Evolutionary conservation across 2,113 vertebrate genomes (phyloP), one percentile per base, ranked within the genome.

Genomic region (Poicephalus meyeri): DNA sequence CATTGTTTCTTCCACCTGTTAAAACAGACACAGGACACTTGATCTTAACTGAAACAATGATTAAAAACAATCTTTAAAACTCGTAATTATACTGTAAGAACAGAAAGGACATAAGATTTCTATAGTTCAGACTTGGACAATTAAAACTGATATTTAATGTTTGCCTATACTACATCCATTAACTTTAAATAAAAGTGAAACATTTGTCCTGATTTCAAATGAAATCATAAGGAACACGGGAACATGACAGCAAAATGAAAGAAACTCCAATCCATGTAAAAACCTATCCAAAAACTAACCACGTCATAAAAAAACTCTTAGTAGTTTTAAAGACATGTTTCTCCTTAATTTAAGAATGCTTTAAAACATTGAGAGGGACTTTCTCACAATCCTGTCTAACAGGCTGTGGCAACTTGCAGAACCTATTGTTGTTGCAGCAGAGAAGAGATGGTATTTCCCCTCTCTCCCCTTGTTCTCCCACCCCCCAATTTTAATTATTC

Each of bases 1-100:
- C 85, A 98, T 82, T 6, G 97, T 97, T 86, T 98, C 97, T 93
- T 98, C 97, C 11, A 98, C 98, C 99, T 99, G 98, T 64, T n/a
- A 58, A 49, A 91, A 52, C 2, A 80, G 17, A 66, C 35, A 61
- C 6, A 66, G 46, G 10, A 66, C 11, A 78, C 25, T 89, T 83
- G 14, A 80, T 39, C 4, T 42, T 64, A 78, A 58, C 29, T 66
- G 47, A 79, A 90, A 70, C 4, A 11, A 39, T 21, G 14, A 20
- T 11, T 66, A 35, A 64, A 41, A 1, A 16, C 4, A 35, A 20
- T 3, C 6, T 65, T 66, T 10, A 80, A 71, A 91, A 44, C 42
- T 80, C 26, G 8, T 39, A 13, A 25, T 66, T 39, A 14, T 13
- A 37, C 19, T 25, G 3, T 26, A 72, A 44, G 56, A 87, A 42